phyloP scores from a whole-genome alignment of 2,888 invertebrate genomes.

The Drymonia ruficornis region DNA sequence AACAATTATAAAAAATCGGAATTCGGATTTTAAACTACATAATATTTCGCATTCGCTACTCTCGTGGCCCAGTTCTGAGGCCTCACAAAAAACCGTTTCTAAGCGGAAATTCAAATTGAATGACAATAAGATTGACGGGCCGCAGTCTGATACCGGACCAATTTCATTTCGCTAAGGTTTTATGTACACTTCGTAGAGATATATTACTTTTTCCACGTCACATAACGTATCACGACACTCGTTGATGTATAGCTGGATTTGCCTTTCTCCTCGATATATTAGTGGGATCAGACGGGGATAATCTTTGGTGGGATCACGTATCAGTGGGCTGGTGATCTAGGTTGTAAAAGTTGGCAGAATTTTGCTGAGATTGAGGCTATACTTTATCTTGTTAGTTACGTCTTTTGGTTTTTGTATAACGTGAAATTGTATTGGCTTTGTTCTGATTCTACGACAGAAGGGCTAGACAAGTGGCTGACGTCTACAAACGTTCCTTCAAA shows the following conservation, averaged over 20 bases:
- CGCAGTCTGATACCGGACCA: constrained; percentile 69
- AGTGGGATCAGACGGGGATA: constrained; percentile 20
- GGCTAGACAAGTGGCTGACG: too few relatives aligned
- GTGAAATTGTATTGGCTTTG: not conserved
- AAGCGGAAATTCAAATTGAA: constrained; percentile 81
- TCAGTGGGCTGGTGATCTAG: constrained; percentile 1
- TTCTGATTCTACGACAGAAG: too few relatives aligned
- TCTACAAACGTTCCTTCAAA: too few relatives aligned
- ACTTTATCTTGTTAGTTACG: not conserved
- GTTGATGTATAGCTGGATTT: constrained; percentile 38
- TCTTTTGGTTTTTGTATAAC: not conserved
- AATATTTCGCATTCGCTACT: constrained; percentile 30
- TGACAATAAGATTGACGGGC: constrained; percentile 82
- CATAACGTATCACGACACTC: constrained; percentile 34
- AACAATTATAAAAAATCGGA: too few relatives aligned
- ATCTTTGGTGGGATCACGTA: constrained; percentile 14
- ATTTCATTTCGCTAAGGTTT: constrained; percentile 68
- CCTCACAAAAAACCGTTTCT: constrained; percentile 65
- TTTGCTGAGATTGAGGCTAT: constrained; percentile 1
- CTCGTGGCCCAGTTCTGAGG: constrained; percentile 41
- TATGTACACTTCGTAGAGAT: constrained; percentile 47
- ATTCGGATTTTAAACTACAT: too few relatives aligned
- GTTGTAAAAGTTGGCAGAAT: constrained; percentile 4
- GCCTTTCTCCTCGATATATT: constrained; percentile 27
- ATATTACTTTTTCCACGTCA: constrained; percentile 62